A percentile compares a stretch with the other conserved stretches of the same genome.
These are phyloP conservation scores for Ibidorhyncha struthersii DNA, from an alignment of 2,113 vertebrate genomes.

Conservation along the genomic window DNA sequence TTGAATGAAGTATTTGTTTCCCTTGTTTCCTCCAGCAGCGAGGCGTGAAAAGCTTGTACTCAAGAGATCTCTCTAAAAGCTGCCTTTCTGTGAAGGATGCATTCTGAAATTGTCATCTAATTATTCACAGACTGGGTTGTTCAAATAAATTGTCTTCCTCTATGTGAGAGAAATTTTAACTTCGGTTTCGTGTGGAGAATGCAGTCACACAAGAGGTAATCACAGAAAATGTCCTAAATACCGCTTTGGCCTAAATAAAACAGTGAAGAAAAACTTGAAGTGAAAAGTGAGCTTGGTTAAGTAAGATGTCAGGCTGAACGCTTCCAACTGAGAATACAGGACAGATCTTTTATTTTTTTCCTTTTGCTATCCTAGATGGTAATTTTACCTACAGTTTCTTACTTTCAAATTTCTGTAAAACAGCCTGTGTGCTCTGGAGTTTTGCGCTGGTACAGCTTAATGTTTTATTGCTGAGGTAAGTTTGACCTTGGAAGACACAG, in stretches of 20 bases:
- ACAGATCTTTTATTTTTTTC: background rate
- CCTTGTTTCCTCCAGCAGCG: background rate
- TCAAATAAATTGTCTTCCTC: background rate
- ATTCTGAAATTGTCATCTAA: background rate
- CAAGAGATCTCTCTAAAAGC: background rate
- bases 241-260: background rate
- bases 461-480: background rate
- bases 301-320: background rate
- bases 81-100: background rate
- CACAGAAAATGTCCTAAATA: background rate
- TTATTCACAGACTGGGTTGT: background rate
- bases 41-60: background rate
- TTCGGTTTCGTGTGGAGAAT: background rate
- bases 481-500: background rate
- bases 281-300: background rate
- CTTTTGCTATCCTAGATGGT: background rate
- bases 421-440: background rate
- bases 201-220: background rate
- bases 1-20: background rate
- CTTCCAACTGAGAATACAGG: background rate
- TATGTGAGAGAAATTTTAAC: background rate
- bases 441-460: background rate
- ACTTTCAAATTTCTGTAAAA: background rate
- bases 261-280: background rate
- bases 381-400: background rate